Conservation (phyloP, 1,140 invertebrate species). For the Gonatopus flavifemur region DNA sequence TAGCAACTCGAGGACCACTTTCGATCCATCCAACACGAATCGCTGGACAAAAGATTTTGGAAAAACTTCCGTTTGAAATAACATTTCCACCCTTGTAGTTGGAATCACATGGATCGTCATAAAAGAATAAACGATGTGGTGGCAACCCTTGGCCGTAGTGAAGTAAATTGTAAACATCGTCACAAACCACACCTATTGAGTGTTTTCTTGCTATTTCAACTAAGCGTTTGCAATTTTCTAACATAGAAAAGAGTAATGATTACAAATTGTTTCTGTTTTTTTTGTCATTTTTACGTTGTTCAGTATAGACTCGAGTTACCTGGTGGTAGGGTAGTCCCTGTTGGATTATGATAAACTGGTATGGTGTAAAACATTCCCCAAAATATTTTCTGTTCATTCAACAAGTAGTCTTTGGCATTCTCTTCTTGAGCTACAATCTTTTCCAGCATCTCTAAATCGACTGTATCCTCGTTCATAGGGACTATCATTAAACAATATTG, state of each 20-base stretch:
- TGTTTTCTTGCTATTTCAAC: conserved; percentile 61
- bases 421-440: conserved; percentile 40
- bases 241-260: conserved; percentile 15
- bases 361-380: conserved; percentile 67
- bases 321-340: conserved; percentile 59
- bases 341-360: conserved; percentile 70
- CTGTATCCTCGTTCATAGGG: conserved; percentile 59
- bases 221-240: conserved; percentile 56
- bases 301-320: no score
- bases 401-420: conserved; percentile 28
- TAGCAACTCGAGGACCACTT: conserved; percentile 54
- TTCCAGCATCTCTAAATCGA: conserved; percentile 60
- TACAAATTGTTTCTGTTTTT: not conserved
- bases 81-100: conserved; percentile 60
- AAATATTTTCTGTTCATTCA: conserved; percentile 58
- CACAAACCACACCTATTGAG: conserved; percentile 63
- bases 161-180: conserved; percentile 71
- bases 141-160: conserved; percentile 56
- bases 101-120: conserved; percentile 54
- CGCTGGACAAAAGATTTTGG: conserved; percentile 68
- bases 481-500: conserved; percentile 38
- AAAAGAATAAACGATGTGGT: conserved; percentile 61
- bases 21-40: conserved; percentile 71
- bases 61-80: conserved; percentile 69
- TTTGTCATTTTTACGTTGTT: no score